Evolutionary conservation across 1,140 invertebrate species (phyloP).

Genomic region (Penaeus japonicus): DNA sequence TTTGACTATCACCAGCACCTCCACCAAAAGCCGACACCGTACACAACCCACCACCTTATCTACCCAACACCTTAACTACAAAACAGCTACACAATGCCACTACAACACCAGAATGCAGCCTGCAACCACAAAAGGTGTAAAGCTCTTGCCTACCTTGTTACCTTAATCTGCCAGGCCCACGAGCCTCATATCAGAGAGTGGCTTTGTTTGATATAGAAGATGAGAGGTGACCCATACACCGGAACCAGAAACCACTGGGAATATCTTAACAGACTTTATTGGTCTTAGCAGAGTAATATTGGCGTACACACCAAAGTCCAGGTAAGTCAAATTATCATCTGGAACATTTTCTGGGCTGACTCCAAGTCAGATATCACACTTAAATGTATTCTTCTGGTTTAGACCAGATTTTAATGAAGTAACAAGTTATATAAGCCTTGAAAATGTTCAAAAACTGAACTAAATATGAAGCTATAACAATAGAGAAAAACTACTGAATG

Average conservation of each 20-base stretch:
- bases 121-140: slow-evolving; percentile 56
- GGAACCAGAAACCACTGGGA: slow-evolving; percentile 56
- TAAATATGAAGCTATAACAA: slow-evolving; percentile 56
- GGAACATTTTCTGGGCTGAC: slow-evolving; percentile 55
- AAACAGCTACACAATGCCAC: slow-evolving; percentile 40
- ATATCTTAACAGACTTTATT: slow-evolving; percentile 56
- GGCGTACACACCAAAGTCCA: slow-evolving; percentile 54
- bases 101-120: slow-evolving; percentile 54
- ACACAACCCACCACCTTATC: background rate
- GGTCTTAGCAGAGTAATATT: slow-evolving; percentile 54
- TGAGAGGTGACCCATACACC: slow-evolving; percentile 55
- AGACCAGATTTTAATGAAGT: slow-evolving; percentile 35
- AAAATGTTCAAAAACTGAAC: slow-evolving; percentile 56
- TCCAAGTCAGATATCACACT: slow-evolving; percentile 38
- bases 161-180: slow-evolving; percentile 56
- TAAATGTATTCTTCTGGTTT: slow-evolving; percentile 45
- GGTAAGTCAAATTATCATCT: slow-evolving; percentile 53
- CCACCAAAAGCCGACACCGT: slow-evolving; percentile 37
- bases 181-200: slow-evolving; percentile 54
- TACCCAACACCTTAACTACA: slow-evolving; percentile 24
- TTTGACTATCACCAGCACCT: slow-evolving; percentile 10
- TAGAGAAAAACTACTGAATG: slow-evolving; percentile 55
- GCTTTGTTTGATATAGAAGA: slow-evolving; percentile 55
- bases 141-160: slow-evolving; percentile 56
- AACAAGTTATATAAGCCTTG: slow-evolving; percentile 50